phyloP scores from a whole-genome alignment of 1,140 invertebrate genomes.

The Heliconius nattereri region DNA sequence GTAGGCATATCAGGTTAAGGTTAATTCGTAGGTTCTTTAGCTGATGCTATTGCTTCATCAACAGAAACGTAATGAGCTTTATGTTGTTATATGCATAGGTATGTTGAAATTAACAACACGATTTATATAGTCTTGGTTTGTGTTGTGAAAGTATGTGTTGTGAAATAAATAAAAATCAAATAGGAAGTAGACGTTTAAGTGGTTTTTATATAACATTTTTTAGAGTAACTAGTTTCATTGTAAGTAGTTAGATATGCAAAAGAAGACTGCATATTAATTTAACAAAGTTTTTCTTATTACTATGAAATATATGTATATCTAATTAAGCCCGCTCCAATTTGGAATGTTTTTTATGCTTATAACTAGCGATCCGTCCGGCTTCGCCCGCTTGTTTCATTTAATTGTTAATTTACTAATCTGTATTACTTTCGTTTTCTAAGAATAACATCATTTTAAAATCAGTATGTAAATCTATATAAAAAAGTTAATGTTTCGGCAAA shows the following conservation, averaged over 20 bases:
- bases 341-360: no score
- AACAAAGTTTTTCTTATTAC: background rate
- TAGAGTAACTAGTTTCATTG: background rate
- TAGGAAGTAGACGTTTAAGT: background rate
- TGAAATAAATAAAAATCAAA: background rate
- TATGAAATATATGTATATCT: no score
- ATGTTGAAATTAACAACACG: background rate
- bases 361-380: no score
- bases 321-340: no score
- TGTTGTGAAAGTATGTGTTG: background rate
- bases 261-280: background rate
- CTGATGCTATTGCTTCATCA: constrained; percentile 9
- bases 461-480: no score
- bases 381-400: no score
- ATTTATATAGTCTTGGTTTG: background rate
- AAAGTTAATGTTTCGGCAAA: no score
- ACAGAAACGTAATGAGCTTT: background rate
- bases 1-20: background rate
- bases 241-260: background rate
- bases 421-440: no score
- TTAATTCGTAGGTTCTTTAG: background rate
- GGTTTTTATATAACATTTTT: constrained; percentile 3
- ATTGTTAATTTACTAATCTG: no score
- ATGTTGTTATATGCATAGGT: background rate
- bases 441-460: no score